phyloP scores from a whole-genome alignment of 2,888 invertebrate genomes.

The Ophion costatus region DNA sequence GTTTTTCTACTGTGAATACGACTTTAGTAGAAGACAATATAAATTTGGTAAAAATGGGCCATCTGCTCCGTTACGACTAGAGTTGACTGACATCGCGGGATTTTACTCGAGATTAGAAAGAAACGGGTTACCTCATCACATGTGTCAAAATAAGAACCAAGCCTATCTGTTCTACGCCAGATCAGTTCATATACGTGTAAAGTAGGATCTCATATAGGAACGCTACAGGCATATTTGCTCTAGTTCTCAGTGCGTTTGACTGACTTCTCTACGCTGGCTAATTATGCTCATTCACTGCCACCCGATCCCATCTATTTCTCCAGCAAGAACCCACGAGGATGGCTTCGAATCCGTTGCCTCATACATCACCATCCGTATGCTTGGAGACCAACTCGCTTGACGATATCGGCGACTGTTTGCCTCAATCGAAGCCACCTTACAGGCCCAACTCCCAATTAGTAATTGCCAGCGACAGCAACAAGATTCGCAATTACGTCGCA shows the following conservation, averaged over 20 bases:
- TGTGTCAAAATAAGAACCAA: not conserved
- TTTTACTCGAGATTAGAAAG: not conserved
- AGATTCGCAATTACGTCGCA: conserved; percentile 55
- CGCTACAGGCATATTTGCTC: not conserved
- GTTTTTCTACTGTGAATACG: not conserved
- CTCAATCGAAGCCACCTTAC: conserved; percentile 36
- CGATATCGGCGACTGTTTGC: conserved; percentile 30
- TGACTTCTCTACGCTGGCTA: not conserved
- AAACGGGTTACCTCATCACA: not conserved
- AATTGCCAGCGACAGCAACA: conserved; percentile 57
- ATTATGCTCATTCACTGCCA: conserved; percentile 17
- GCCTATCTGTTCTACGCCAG: not conserved
- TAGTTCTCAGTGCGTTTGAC: not conserved
- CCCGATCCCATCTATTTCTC: conserved; percentile 27
- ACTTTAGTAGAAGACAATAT: not conserved
- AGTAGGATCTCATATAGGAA: not conserved
- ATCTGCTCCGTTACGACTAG: not conserved
- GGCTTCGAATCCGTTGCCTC: conserved; percentile 21
- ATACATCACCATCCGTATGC: conserved; percentile 24
- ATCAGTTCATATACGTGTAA: not conserved
- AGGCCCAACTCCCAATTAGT: conserved; percentile 49
- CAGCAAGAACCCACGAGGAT: not conserved
- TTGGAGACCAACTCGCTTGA: conserved; percentile 9
- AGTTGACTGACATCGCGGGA: not conserved
- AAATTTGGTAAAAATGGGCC: not conserved